Conservation (phyloP, 2,797 vertebrate genomes). For the Lerista edwardsae region DNA sequence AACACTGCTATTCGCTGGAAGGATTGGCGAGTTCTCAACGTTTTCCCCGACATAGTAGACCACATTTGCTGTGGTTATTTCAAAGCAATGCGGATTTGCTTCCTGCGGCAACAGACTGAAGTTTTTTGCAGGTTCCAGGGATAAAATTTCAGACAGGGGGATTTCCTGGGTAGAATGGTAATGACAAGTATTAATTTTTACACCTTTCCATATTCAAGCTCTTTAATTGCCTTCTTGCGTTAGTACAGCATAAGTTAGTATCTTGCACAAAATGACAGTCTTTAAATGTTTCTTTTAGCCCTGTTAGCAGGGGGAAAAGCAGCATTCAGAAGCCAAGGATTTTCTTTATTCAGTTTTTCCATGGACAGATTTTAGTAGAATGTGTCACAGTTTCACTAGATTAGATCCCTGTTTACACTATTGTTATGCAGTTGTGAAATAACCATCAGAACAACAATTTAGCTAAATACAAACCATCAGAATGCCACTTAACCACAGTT, state of each 20-base stretch:
- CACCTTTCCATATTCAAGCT: background rate
- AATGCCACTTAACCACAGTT: background rate
- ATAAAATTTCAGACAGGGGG: constrained; percentile 94
- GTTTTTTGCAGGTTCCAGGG: constrained; percentile 88
- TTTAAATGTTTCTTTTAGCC: too few relatives aligned
- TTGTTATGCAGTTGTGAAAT: constrained; percentile 10
- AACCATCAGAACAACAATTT: constrained; percentile 2
- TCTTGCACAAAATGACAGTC: too few relatives aligned
- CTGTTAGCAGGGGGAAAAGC: too few relatives aligned
- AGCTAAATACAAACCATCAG: background rate
- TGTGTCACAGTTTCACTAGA: background rate
- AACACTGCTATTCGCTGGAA: constrained; percentile 75
- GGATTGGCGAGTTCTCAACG: constrained; percentile 73
- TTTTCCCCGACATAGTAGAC: constrained; percentile 95
- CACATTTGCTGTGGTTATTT: constrained; percentile 90
- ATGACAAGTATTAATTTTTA: background rate
- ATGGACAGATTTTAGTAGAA: background rate
- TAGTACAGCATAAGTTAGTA: too few relatives aligned
- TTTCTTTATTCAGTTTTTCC: background rate
- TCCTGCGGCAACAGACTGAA: constrained; percentile 85
- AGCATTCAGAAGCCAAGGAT: background rate
- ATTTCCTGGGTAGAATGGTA: constrained; percentile 85
- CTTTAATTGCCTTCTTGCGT: background rate
- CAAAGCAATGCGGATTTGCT: constrained; percentile 92
- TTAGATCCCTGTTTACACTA: background rate